Evolutionary conservation across 2,888 invertebrate genomes (phyloP).

Genomic region (Lithosia quadra): DNA sequence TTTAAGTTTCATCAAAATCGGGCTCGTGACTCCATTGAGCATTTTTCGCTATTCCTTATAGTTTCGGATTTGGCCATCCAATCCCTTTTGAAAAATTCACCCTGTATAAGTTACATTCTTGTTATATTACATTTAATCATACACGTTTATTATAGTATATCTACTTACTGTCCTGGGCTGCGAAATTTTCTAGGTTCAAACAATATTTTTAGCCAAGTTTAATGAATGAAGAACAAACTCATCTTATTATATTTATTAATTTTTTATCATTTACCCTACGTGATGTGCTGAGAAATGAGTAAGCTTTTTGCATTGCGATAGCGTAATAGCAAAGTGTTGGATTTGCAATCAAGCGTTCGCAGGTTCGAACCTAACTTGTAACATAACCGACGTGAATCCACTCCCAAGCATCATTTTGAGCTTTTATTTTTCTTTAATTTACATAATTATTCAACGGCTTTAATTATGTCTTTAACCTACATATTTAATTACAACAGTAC

Average conservation of each 20-base stretch:
- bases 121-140: constrained; percentile 1
- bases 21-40: too few species aligned
- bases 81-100: too few species aligned
- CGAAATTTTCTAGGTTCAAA: neutral
- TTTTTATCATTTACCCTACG: too few species aligned
- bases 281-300: too few species aligned
- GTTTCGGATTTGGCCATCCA: too few species aligned
- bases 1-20: too few species aligned
- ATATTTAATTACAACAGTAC: too few species aligned
- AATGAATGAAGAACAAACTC: neutral
- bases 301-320: neutral
- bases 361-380: neutral
- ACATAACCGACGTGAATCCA: neutral
- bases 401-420: neutral
- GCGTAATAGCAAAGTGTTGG: neutral
- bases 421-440: neutral
- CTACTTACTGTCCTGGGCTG: neutral
- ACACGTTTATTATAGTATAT: neutral
- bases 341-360: neutral
- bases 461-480: too few species aligned
- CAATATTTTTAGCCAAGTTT: neutral
- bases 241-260: too few species aligned
- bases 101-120: neutral
- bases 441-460: neutral
- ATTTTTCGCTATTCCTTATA: too few species aligned